These are phyloP conservation scores for Drosophila albomicans DNA, from an alignment of 1,140 invertebrate genomes.

Conservation along the genomic window DNA sequence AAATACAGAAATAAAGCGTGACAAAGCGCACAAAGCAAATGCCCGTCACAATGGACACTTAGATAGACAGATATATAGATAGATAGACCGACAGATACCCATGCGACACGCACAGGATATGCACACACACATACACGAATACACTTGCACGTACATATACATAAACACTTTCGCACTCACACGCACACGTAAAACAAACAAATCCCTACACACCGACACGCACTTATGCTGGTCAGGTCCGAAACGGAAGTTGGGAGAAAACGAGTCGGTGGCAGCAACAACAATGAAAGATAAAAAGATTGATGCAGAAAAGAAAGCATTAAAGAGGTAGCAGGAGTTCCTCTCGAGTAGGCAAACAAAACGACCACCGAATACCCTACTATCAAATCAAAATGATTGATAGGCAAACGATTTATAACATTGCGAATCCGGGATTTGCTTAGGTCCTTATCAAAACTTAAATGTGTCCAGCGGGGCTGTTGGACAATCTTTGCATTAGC, in stretches of 20 bases:
- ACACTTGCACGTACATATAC: constrained; percentile 7
- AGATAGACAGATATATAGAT: constrained; percentile 71
- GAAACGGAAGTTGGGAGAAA: constrained; percentile 39
- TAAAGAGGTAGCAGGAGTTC: constrained; percentile 38
- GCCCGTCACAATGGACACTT: constrained; percentile 74
- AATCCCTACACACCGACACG: constrained; percentile 58
- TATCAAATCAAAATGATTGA: constrained; percentile 39
- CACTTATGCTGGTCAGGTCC: constrained; percentile 54
- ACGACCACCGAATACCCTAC: constrained; percentile 30
- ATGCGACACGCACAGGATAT: constrained; percentile 60
- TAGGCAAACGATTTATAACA: constrained; percentile 32
- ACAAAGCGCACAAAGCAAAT: constrained; percentile 76
- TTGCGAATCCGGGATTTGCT: constrained; percentile 13
- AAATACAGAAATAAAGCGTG: constrained; percentile 76
- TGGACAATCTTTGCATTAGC: not conserved
- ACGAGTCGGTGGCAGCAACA: constrained; percentile 36
- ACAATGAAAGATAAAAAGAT: constrained; percentile 49
- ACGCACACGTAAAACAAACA: constrained; percentile 70
- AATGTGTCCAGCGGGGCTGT: constrained; percentile 5
- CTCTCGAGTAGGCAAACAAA: not conserved
- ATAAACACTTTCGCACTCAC: constrained; percentile 32
- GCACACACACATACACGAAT: constrained; percentile 33
- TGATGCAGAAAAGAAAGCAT: constrained; percentile 45
- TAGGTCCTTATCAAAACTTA: constrained; percentile 28
- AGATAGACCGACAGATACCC: constrained; percentile 52